Base-by-base conservation (phyloP, 2,113 vertebrate genomes). In the Dicrurus megarhynchus region DNA sequence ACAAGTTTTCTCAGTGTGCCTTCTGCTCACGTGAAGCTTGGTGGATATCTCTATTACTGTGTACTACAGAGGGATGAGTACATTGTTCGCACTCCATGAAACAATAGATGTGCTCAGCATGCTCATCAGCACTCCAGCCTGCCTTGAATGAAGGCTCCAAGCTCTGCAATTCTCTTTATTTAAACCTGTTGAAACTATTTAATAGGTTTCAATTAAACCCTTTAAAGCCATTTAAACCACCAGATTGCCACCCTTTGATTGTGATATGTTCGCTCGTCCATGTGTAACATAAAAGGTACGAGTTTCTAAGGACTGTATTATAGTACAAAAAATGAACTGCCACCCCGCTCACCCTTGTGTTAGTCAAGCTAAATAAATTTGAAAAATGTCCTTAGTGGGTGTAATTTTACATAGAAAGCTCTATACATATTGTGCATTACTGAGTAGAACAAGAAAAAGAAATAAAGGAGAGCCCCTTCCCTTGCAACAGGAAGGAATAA, bases 181-280 rank as follows among this genome's bases (percentile, higher is more conserved):
- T 93, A 95, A 93, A 97, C 89, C 52, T 89, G 80, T 55, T 84
- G 93, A 87, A 97, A 52, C 71, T 92, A 78, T 81, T 95, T 81
- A 86, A 86, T 81, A 81, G 33, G 30, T 87, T 93, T 92, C 92
- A 97, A 95, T 95, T 90, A 86, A 92, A 68, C 33, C 10, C 52
- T 92, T 90, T 89, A 84, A 94, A 95, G 64, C 55, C 77, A 80
- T 92, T 95, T 75, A 90, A 93, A 47, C 27, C 41, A 92, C 39
- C 63, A 90, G 55, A 92, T 42, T 94, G 55, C 59, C 88, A 88
- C 39, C 20, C 35, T 93, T 93, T 84, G 52, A 89, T 90, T 75
- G 56, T 21, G 76, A 93, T 81, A 67, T 74, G 71, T 84, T 93
- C 95, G 50, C 85, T 75, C 80, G 73, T 81, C 60, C 83, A 39